Percentiles rank a stretch among this genome's conserved stretches.
phyloP scores from a whole-genome alignment of 2,113 vertebrate species.

The Oreochromis spilurus region DNA sequence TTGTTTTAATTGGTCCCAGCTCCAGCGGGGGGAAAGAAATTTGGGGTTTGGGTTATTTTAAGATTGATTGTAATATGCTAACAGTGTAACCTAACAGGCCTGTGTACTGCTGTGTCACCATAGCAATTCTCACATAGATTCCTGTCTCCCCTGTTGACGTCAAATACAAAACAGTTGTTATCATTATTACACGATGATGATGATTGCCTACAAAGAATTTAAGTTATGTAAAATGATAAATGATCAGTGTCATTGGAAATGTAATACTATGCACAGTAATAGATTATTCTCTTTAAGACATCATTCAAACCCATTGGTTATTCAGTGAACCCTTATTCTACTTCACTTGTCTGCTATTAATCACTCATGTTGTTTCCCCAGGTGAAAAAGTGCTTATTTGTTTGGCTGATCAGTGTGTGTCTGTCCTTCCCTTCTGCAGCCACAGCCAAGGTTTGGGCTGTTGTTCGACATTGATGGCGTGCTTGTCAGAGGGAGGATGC shows the following conservation, averaged over 20 bases:
- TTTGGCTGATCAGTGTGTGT: background rate
- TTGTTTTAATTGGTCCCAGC: background rate
- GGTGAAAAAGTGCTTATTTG: background rate
- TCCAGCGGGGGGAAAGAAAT: accelerated
- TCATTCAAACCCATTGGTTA: background rate
- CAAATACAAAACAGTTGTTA: background rate
- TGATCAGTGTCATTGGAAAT: background rate
- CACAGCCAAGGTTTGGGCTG: conserved; percentile 80
- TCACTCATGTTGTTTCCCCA: background rate
- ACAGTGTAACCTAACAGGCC: background rate
- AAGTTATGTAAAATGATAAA: background rate
- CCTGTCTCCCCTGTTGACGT: background rate
- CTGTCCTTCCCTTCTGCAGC: conserved; percentile 3
- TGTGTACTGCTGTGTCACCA: conserved; percentile 16
- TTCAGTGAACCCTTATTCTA: background rate
- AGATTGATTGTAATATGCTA: background rate
- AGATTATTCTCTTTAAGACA: background rate
- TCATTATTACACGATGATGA: background rate
- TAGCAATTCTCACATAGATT: background rate
- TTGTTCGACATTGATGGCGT: conserved; percentile 89
- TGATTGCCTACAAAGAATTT: background rate
- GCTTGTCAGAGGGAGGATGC: conserved; percentile 81
- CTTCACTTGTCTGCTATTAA: background rate
- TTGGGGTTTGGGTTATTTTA: background rate
- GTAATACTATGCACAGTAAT: background rate